Conservation (phyloP, 2,888 invertebrate species). For the Brachypalpus laphriformis region DNA sequence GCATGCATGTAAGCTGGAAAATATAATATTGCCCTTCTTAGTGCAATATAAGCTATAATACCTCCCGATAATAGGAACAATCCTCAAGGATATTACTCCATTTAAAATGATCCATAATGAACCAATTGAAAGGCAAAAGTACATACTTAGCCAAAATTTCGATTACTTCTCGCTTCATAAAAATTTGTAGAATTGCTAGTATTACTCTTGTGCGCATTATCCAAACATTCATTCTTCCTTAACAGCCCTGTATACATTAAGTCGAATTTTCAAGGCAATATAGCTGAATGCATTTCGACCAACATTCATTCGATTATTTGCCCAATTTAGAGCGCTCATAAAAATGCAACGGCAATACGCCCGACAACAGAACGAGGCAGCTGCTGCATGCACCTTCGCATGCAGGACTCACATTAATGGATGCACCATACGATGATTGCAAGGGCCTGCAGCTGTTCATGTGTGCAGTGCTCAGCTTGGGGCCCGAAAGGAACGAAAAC, state of each 20-base stretch:
- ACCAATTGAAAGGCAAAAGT: not conserved
- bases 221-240: not conserved
- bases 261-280: slow-evolving; percentile 13
- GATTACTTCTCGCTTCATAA: slow-evolving; percentile 33
- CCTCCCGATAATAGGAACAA: too few relatives aligned
- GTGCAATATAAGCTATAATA: too few relatives aligned
- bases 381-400: slow-evolving; percentile 33
- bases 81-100: not conserved
- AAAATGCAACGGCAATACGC: slow-evolving; percentile 40
- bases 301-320: slow-evolving; percentile 47
- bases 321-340: slow-evolving; percentile 59
- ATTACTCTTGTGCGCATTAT: slow-evolving; percentile 21
- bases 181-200: slow-evolving; percentile 31
- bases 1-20: too few relatives aligned
- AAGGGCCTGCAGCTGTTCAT: slow-evolving; percentile 15
- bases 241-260: not conserved
- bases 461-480: not conserved
- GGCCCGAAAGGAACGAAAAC: slow-evolving; percentile 38
- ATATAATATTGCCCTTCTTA: too few relatives aligned
- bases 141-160: not conserved
- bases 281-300: slow-evolving; percentile 27
- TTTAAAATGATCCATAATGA: not conserved
- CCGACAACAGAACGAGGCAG: not conserved
- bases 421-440: slow-evolving; percentile 48
- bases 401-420: slow-evolving; percentile 17